These are phyloP conservation scores for Hydrocynus forskahlii DNA, from an alignment of 2,797 vertebrate species.

Conservation along the genomic window DNA sequence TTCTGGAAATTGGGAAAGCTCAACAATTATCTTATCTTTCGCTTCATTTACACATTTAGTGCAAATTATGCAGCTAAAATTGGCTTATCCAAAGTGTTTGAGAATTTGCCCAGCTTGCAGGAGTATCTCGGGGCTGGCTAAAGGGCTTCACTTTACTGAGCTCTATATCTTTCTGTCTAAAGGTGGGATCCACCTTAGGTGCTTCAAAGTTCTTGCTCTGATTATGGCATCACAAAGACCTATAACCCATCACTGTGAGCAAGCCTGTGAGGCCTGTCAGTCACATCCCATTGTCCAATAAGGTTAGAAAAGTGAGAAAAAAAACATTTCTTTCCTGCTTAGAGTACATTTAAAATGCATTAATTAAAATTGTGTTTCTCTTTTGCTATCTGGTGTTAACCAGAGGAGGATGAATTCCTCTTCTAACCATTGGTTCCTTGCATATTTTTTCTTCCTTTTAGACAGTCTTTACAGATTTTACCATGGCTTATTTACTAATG, in stretches of 20 bases:
- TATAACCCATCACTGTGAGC: background rate
- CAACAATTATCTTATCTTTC: constrained; percentile 38
- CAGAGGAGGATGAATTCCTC: too few species aligned
- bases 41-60: constrained; percentile 45
- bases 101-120: background rate
- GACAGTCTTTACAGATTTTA: too few species aligned
- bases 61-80: constrained; percentile 41
- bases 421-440: too few species aligned
- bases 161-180: background rate
- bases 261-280: background rate
- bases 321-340: background rate
- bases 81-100: constrained; percentile 18
- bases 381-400: too few species aligned
- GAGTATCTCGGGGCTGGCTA: constrained; percentile 19
- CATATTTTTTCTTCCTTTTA: too few species aligned
- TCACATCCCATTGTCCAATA: background rate
- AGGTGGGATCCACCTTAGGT: background rate
- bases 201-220: background rate
- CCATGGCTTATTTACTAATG: too few species aligned
- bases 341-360: too few species aligned
- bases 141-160: background rate
- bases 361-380: too few species aligned
- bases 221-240: background rate
- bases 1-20: background rate
- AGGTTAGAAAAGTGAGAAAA: background rate